phyloP scores from a whole-genome alignment of 2,113 vertebrate genomes.

The Drymodes brunneopygia region DNA sequence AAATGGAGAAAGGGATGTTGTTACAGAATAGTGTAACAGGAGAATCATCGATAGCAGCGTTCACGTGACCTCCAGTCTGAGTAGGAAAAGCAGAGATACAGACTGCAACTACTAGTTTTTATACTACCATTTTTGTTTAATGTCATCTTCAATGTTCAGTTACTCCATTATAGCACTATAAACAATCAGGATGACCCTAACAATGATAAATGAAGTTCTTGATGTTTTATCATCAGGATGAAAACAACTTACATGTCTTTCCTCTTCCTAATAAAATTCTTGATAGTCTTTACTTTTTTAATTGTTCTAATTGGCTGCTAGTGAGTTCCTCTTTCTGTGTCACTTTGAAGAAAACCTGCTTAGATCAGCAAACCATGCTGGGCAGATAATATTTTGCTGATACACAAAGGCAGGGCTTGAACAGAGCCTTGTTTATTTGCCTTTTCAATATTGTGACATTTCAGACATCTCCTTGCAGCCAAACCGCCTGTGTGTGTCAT shows the following conservation, averaged over 20 bases:
- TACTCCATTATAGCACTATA: conserved; percentile 25
- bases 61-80: background rate
- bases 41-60: rapidly evolving
- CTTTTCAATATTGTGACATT: conserved; percentile 50
- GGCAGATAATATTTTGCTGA: conserved; percentile 39
- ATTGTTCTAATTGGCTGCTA: conserved; percentile 18
- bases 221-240: conserved; percentile 8
- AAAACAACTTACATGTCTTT: conserved; percentile 27
- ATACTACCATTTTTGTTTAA: background rate
- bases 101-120: background rate
- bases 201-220: conserved; percentile 35
- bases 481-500: background rate
- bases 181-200: conserved; percentile 30
- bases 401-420: conserved; percentile 5
- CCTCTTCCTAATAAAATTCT: conserved; percentile 18
- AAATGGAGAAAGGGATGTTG: background rate
- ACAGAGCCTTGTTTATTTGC: conserved; percentile 40
- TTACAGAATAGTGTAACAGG: background rate
- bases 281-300: background rate
- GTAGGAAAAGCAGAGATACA: background rate
- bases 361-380: conserved; percentile 3
- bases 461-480: conserved; percentile 28
- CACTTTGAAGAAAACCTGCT: conserved; percentile 50
- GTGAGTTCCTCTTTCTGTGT: conserved; percentile 27
- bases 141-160: background rate